Percentiles rank a stretch among this genome's conserved stretches.
Evolutionary conservation across 1,140 invertebrate genomes (phyloP).

Genomic region (Xylocopa sonorina): DNA sequence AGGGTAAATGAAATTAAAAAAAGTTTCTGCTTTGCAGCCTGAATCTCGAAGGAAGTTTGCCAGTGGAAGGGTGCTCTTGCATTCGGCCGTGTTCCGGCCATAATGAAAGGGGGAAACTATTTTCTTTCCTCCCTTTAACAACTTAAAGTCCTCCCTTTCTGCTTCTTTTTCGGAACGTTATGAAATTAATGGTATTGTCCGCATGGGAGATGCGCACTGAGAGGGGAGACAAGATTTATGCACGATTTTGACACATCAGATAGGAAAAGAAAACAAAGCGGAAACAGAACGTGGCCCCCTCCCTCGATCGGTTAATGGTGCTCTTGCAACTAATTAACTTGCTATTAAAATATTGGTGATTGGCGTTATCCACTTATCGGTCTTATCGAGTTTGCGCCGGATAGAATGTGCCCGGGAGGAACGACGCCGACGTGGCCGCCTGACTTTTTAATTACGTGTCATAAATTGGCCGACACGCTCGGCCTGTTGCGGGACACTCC

Average conservation of each 20-base stretch:
- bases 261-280: no score
- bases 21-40: constrained; percentile 73
- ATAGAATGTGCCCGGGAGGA: constrained; percentile 67
- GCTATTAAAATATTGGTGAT: constrained; percentile 42
- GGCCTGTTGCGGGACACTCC: constrained; percentile 75
- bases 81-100: constrained; percentile 73
- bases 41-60: constrained; percentile 75
- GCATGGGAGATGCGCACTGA: background rate
- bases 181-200: constrained; percentile 34
- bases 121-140: constrained; percentile 51
- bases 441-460: constrained; percentile 79
- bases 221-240: no score
- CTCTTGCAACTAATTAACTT: constrained; percentile 23
- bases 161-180: constrained; percentile 5
- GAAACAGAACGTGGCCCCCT: no score
- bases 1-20: constrained; percentile 79
- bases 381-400: constrained; percentile 71
- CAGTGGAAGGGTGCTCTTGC: constrained; percentile 72
- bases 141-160: constrained; percentile 24
- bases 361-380: constrained; percentile 45
- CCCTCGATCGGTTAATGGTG: background rate
- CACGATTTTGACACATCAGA: no score
- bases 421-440: constrained; percentile 64
- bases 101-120: constrained; percentile 72
- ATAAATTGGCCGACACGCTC: constrained; percentile 77